Conservation (phyloP, 2,113 vertebrate species). For the Ceuthmochares aereus region DNA sequence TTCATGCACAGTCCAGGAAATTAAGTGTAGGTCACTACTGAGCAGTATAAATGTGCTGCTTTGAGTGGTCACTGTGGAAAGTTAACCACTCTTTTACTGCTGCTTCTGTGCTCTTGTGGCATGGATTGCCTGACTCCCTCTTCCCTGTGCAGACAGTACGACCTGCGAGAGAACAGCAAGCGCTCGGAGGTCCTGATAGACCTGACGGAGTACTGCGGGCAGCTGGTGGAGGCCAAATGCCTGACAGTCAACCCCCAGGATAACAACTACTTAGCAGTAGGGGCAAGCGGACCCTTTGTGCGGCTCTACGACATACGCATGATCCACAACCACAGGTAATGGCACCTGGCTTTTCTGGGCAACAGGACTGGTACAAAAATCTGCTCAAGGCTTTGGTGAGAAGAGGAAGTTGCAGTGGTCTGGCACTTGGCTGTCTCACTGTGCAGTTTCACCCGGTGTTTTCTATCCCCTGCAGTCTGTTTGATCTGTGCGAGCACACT, state of each 20-base stretch:
- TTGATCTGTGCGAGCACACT: fast-evolving
- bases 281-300: conserved; percentile 95
- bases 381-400: not conserved
- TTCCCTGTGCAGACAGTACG: conserved; percentile 87
- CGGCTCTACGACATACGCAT: conserved; percentile 98
- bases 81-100: not conserved
- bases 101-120: fast-evolving
- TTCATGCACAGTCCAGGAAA: not conserved
- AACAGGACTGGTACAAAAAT: fast-evolving
- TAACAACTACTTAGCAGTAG: conserved; percentile 96
- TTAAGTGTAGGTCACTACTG: not conserved
- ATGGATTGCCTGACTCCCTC: fast-evolving
- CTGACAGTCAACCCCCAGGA: conserved; percentile 95
- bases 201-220: conserved; percentile 95
- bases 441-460: not conserved
- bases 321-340: conserved; percentile 97
- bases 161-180: conserved; percentile 95
- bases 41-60: not conserved
- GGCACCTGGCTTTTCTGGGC: not conserved
- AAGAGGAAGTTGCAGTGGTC: not conserved
- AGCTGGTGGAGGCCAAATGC: conserved; percentile 97
- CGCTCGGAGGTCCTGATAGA: conserved; percentile 95
- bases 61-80: not conserved
- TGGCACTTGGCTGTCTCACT: fast-evolving
- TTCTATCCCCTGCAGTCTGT: not conserved